Percentiles rank a stretch among this genome's conserved stretches.
Conservation (phyloP, 2,113 vertebrate genomes). For the Aplodontia rufa region DNA sequence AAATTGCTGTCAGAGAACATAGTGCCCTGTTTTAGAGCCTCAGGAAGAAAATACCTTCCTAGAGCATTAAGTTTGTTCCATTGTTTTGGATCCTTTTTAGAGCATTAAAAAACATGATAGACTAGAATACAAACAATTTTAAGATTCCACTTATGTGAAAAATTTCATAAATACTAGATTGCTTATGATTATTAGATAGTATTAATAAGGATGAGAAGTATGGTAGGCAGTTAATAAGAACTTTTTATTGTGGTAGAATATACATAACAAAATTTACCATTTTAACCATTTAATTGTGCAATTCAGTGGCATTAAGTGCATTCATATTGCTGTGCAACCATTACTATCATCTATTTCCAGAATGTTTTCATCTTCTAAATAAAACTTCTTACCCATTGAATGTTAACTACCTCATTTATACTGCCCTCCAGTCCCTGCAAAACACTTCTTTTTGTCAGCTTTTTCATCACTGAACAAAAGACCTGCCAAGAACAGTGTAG, state of each 20-base stretch:
- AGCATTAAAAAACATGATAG: not conserved
- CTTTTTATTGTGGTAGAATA: slow-evolving; percentile 1
- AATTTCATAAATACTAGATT: not conserved
- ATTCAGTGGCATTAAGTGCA: not conserved
- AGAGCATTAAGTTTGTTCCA: not conserved
- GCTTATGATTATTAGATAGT: not conserved
- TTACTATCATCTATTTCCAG: not conserved
- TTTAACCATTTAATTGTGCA: not conserved
- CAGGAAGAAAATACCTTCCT: not conserved
- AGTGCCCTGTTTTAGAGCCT: not conserved
- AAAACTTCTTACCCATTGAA: not conserved
- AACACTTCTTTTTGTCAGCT: too few species aligned
- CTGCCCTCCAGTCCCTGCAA: not conserved
- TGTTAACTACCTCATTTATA: not conserved
- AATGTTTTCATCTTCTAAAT: not conserved
- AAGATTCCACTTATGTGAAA: not conserved
- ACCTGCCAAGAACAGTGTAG: too few species aligned
- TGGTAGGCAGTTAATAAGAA: not conserved
- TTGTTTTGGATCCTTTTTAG: not conserved
- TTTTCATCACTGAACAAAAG: too few species aligned
- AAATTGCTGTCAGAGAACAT: slow-evolving; percentile 15
- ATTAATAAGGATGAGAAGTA: not conserved
- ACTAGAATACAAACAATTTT: not conserved
- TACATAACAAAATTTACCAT: not conserved
- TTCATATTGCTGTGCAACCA: not conserved